Evolutionary conservation across 2,113 vertebrate genomes (phyloP).

Genomic region (Eulemur rufifrons): DNA sequence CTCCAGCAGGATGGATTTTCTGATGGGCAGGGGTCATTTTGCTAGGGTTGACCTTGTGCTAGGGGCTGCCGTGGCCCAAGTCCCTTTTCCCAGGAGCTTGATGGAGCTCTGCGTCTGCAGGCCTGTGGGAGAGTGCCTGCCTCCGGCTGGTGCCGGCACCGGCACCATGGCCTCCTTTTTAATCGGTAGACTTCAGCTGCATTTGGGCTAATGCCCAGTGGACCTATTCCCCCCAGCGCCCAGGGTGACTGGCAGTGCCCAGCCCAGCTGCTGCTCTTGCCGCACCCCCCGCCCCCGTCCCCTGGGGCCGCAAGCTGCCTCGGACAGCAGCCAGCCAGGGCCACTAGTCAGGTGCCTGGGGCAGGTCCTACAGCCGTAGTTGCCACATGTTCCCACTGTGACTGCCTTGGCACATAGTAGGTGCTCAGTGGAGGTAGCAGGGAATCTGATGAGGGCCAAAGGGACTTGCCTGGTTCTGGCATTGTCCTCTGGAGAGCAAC

Average conservation of each 20-base stretch:
- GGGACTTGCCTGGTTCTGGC: not conserved
- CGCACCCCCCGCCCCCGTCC: no score
- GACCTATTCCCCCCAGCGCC: not conserved
- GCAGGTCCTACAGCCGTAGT: accelerated
- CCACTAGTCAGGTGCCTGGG: not conserved
- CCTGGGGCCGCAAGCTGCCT: not conserved
- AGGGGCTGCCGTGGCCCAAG: not conserved
- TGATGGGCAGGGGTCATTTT: not conserved
- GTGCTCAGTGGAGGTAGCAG: no score
- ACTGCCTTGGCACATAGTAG: not conserved
- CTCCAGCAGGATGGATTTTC: not conserved
- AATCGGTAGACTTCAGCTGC: not conserved
- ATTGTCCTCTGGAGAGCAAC: not conserved
- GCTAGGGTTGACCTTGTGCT: not conserved
- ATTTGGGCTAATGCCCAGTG: not conserved
- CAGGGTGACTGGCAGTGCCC: not conserved
- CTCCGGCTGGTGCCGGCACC: no score
- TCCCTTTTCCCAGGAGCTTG: not conserved
- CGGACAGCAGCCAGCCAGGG: no score
- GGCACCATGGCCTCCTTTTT: not conserved
- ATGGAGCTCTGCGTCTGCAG: not conserved
- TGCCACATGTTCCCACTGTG: no score
- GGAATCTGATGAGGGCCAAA: not conserved
- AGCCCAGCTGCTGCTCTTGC: not conserved
- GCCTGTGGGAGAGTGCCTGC: not conserved